These are phyloP conservation scores for Serranochromis macrocephalus DNA, from an alignment of 2,113 vertebrate genomes.

Conservation along the genomic window DNA sequence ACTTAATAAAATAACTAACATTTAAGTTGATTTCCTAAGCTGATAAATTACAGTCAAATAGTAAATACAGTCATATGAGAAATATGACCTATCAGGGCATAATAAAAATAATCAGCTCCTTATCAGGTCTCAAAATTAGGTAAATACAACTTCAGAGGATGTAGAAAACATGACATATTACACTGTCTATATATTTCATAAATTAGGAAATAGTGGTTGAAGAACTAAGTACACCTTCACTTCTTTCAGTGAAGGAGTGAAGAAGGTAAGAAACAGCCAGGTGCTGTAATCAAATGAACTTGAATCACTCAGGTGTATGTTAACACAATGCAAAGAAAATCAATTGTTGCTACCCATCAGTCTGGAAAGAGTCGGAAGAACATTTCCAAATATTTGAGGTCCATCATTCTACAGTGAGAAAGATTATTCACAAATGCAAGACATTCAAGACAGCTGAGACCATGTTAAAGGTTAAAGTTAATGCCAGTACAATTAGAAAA, in stretches of 20 bases:
- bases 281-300: accelerated
- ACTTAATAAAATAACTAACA: background rate
- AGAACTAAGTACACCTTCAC: background rate
- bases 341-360: background rate
- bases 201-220: background rate
- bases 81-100: background rate
- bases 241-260: background rate
- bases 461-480: background rate
- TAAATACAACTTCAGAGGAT: background rate
- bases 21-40: background rate
- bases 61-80: background rate
- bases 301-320: background rate
- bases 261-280: background rate
- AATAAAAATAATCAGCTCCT: background rate
- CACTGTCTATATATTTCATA: background rate
- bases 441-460: background rate
- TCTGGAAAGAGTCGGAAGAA: background rate
- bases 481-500: background rate
- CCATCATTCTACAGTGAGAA: background rate
- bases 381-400: background rate
- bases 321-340: background rate
- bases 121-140: background rate
- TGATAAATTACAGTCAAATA: background rate
- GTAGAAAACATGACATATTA: background rate
- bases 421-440: background rate